Percentiles rank a stretch among this genome's conserved stretches.
Evolutionary conservation across 2,888 invertebrate species (phyloP).

Genomic region (Linnaemya vulpina): DNA sequence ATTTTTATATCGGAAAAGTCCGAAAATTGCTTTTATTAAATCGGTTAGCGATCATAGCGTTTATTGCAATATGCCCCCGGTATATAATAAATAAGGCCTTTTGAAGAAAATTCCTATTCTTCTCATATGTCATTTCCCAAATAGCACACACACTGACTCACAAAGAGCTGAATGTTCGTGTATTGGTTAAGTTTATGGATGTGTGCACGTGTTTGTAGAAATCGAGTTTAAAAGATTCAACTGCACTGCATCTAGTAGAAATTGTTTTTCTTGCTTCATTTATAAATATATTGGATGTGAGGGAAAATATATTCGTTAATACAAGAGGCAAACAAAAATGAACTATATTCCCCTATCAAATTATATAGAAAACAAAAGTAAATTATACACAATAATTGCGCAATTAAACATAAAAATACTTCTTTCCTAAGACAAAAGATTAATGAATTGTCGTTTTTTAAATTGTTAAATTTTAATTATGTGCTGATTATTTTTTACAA

Average conservation of each 20-base stretch:
- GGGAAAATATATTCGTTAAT: background rate
- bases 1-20: no score
- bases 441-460: no score
- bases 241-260: background rate
- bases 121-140: background rate
- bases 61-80: no score
- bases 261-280: background rate
- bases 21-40: no score
- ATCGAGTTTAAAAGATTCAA: background rate
- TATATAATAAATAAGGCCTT: background rate
- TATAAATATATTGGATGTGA: background rate
- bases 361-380: background rate
- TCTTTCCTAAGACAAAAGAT: no score
- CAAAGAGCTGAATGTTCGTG: background rate
- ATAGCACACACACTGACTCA: background rate
- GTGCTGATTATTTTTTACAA: no score
- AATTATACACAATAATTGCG: background rate
- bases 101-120: background rate
- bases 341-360: background rate
- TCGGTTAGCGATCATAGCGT: no score
- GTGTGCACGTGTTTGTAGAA: slow-evolving; percentile 6
- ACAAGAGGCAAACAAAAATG: background rate
- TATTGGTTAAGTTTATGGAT: background rate
- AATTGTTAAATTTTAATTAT: no score
- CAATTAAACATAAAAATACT: no score